Conservation (phyloP, 2,888 invertebrate genomes). For the Lycia hirtaria region DNA sequence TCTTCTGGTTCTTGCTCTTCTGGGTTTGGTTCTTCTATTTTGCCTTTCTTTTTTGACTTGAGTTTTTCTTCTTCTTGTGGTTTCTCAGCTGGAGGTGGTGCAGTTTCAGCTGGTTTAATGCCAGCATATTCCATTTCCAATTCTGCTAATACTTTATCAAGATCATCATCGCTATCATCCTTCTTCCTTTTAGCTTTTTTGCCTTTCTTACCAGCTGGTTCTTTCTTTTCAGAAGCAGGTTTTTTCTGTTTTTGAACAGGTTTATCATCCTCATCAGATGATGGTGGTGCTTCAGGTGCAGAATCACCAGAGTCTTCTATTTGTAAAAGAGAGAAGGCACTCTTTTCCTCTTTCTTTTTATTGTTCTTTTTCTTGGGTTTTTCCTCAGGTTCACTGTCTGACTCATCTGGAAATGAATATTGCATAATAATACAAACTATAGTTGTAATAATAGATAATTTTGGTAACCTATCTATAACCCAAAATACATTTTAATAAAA, state of each 20-base stretch:
- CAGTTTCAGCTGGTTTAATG: conserved; percentile 77
- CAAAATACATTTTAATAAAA: background rate
- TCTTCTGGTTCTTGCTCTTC: conserved; percentile 65
- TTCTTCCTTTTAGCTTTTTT: conserved; percentile 90
- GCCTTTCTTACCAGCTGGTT: conserved; percentile 87
- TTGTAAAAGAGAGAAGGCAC: conserved; percentile 88
- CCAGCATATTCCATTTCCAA: conserved; percentile 92
- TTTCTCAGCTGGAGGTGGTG: conserved; percentile 69
- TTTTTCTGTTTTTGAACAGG: conserved; percentile 71
- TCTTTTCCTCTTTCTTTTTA: conserved; percentile 79
- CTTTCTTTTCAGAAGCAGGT: conserved; percentile 71
- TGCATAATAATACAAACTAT: background rate
- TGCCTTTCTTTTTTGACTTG: conserved; percentile 73
- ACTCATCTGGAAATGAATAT: conserved; percentile 59
- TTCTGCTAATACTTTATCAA: conserved; percentile 94
- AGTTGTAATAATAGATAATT: background rate
- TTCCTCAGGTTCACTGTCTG: conserved; percentile 74
- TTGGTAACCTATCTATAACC: background rate
- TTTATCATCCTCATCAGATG: conserved; percentile 76
- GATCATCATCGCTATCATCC: conserved; percentile 91
- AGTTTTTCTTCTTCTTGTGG: conserved; percentile 70
- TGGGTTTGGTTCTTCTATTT: conserved; percentile 65
- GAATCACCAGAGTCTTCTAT: conserved; percentile 87
- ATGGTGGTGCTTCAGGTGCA: conserved; percentile 69
- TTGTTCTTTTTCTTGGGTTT: conserved; percentile 75